Evolutionary conservation across 2,888 invertebrate species (phyloP), one percentile per base, ranked within the genome.

Genomic region (Drosophila robusta): DNA sequence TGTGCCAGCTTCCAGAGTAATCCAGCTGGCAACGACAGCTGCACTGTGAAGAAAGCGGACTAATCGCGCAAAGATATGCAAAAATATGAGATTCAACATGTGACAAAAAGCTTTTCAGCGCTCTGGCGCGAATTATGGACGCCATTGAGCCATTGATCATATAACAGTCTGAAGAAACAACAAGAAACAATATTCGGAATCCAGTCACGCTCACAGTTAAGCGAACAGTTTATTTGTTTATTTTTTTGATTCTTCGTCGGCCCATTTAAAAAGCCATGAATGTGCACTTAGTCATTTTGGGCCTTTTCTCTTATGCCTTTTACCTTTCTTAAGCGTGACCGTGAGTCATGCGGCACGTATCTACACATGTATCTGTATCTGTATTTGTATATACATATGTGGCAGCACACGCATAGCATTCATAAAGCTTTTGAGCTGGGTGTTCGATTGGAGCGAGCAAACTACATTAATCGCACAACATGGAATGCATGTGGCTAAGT

Each of bases 251-350:
- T 67, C 56, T 77, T 73, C 54, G 62, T 12, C 75, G 70, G 56
- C 77, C 82, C 76, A 76, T 79, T 82, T 87, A 55, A 63, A 87
- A 82, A 85, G 50, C 70, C 87, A 80, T 85, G 88, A 86, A 80
- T 83, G 64, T 75, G 89, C 87, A 87, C 73, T 88, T 78, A 88
- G 71, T 86, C 78, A 86, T 75, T 73, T 86, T 64, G 66, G 74
- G 62, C 45, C 61, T 78, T 73, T 69, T 78, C 77, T 73, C 65
- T 70, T 70, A 41, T 65, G 62, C 34, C 50, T 70, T 67, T 51
- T 67, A 75, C 69, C 75, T 77, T 77, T 77, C 78, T 65, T 67
- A 22, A 70, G 63, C 75, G 70, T 62, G 75, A 50, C 66, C 57
- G 64, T 88, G 85, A 88, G 52, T 88, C 85, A 85, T 80, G 73